phyloP scores from a whole-genome alignment of 2,888 invertebrate species.

The Ecdyonurus torrentis region DNA sequence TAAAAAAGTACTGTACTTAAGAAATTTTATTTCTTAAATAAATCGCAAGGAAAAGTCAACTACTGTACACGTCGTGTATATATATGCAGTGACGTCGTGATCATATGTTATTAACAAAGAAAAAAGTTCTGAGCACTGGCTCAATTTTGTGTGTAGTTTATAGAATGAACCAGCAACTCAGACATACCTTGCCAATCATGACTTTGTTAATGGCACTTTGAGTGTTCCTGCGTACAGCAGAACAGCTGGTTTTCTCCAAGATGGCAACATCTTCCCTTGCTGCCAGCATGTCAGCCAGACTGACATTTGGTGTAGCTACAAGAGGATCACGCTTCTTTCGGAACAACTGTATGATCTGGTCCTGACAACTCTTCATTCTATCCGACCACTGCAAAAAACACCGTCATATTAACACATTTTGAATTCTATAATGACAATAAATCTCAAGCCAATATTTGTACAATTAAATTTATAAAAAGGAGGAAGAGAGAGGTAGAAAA shows the following conservation, averaged over 20 bases:
- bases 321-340: constrained; percentile 33
- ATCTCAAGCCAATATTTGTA: no score
- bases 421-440: no score
- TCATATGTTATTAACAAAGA: no score
- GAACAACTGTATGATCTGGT: constrained; percentile 44
- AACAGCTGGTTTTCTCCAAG: constrained; percentile 86
- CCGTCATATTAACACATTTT: no score
- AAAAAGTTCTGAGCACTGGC: no score
- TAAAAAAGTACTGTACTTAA: not conserved
- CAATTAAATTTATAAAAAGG: no score
- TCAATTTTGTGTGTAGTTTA: no score
- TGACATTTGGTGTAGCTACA: constrained; percentile 42
- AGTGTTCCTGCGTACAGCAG: constrained; percentile 70
- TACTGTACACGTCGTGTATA: no score
- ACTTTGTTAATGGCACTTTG: constrained; percentile 71
- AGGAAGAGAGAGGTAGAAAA: no score
- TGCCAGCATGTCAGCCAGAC: constrained; percentile 62
- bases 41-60: no score
- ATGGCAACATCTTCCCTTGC: constrained; percentile 67
- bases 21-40: no score
- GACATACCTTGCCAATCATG: constrained; percentile 59
- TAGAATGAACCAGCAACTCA: not conserved
- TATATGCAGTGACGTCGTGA: no score
- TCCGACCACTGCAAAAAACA: constrained; percentile 58
- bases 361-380: constrained; percentile 52